Evolutionary conservation across 2,888 invertebrate species (phyloP).

Genomic region (Cephus spinipes): DNA sequence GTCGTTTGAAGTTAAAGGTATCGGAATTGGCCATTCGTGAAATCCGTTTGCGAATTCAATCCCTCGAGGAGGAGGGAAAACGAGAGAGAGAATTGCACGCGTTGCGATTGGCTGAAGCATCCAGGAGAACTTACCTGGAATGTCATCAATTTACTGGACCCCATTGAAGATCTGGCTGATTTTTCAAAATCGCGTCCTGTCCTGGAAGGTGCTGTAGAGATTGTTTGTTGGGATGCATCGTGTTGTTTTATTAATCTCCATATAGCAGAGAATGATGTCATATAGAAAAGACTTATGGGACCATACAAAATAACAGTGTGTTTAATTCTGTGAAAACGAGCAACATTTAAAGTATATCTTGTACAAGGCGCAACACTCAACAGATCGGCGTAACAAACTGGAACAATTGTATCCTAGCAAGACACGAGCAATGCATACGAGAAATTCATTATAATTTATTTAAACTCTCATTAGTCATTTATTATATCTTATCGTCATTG

Average conservation of each 20-base stretch:
- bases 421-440: conserved; percentile 36
- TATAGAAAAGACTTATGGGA: conserved; percentile 61
- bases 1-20: conserved; percentile 40
- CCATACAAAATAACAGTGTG: conserved; percentile 64
- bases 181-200: neutral
- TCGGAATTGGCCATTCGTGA: conserved; percentile 46
- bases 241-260: conserved; percentile 50
- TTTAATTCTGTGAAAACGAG: conserved; percentile 56
- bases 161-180: neutral
- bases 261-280: conserved; percentile 47
- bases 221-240: neutral
- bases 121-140: neutral
- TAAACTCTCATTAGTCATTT: conserved; percentile 21
- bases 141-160: neutral
- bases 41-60: conserved; percentile 37
- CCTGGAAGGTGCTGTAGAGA: neutral
- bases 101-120: neutral
- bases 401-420: conserved; percentile 54
- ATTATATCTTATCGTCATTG: neutral
- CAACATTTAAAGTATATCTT: conserved; percentile 50
- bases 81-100: conserved; percentile 25
- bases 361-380: conserved; percentile 45
- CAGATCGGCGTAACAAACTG: conserved; percentile 52
- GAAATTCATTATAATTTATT: conserved; percentile 24
- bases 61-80: conserved; percentile 38